Evolutionary conservation across 2,888 invertebrate genomes (phyloP), one percentile per base, ranked within the genome.

Genomic region (Emmelina monodactyla): DNA sequence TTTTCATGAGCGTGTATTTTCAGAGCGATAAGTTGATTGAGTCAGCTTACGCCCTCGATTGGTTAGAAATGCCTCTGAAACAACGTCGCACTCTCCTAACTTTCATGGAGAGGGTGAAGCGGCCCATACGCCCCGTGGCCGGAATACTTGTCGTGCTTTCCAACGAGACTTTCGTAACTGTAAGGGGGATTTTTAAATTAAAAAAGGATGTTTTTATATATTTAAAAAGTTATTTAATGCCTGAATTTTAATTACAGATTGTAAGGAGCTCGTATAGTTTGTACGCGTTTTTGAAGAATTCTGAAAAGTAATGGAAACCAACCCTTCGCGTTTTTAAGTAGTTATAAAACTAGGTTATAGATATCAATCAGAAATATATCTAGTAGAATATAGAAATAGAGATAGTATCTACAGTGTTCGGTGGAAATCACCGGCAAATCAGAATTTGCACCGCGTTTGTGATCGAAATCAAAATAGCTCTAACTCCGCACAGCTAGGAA

Each of bases 81-180:
- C 42, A 51, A 35, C 54, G 53, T 15, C 50, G 46, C 30, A 32
- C 45, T 11, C 46, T 82, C 14, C 45, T 75, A 10, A 53, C 72
- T 36, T 63, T 81, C 35, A 79, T 81, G 78, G 69, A 67, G 33
- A 54, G 68, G 45, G 53, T 71, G 14, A 72, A 76, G 44, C 50
- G 50, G 10, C 68, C 69, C 0, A 58, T 80, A 31, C 48, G 51
- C 35, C 55, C 70, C 1, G 60, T 61, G 36, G 75, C 73, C n/a
- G 79, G 79, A 11, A 46, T 51, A 35, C 53, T 76, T 19, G 62
- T 82, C 42, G 57, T 67, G 1, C 50, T 82, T 14, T 78, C 81
- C 2, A 55, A 73, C 28, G 54, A 52, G 22, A 75, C 78, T 12
- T 80, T 75, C 49, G 54, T 70, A 13, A 59, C 64, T 43, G 75